A percentile compares a stretch with the other conserved stretches of the same genome.
Evolutionary conservation across 1,140 invertebrate genomes (phyloP).

Genomic region (Bactericera cockerelli): DNA sequence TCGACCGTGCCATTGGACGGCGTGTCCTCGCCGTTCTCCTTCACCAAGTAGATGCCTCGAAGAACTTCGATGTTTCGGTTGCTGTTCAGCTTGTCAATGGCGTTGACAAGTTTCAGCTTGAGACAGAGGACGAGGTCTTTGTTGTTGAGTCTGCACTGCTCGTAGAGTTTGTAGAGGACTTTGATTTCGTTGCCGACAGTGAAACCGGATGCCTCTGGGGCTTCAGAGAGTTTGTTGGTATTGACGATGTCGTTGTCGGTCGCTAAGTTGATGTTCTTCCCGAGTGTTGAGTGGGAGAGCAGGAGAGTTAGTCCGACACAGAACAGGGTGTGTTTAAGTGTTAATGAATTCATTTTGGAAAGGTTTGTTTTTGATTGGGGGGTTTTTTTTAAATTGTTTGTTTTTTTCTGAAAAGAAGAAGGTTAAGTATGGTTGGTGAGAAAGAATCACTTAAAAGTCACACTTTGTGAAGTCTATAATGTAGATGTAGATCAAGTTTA

Average conservation of each 20-base stretch:
- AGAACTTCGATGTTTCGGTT: background rate
- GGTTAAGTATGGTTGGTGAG: too few species aligned
- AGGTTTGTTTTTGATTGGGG: too few species aligned
- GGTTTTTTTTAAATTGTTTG: too few species aligned
- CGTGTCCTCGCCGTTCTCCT: background rate
- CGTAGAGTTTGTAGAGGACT: background rate
- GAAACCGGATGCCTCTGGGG: background rate
- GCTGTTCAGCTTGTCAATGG: background rate
- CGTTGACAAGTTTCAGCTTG: background rate
- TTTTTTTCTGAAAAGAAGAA: too few species aligned
- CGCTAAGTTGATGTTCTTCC: background rate
- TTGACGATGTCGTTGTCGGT: background rate
- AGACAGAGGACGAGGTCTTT: background rate
- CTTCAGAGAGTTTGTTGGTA: background rate
- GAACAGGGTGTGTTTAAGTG: too few species aligned
- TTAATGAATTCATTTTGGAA: too few species aligned
- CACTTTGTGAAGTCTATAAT: too few species aligned
- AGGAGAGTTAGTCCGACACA: too few species aligned
- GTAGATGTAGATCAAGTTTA: too few species aligned
- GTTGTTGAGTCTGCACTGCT: background rate
- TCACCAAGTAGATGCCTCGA: conserved; percentile 1
- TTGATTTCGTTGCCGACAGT: background rate
- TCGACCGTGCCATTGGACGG: background rate
- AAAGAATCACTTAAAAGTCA: too few species aligned
- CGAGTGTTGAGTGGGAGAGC: too few species aligned